Evolutionary conservation across 1,140 invertebrate species (phyloP).

Genomic region (Drosophila melanica): DNA sequence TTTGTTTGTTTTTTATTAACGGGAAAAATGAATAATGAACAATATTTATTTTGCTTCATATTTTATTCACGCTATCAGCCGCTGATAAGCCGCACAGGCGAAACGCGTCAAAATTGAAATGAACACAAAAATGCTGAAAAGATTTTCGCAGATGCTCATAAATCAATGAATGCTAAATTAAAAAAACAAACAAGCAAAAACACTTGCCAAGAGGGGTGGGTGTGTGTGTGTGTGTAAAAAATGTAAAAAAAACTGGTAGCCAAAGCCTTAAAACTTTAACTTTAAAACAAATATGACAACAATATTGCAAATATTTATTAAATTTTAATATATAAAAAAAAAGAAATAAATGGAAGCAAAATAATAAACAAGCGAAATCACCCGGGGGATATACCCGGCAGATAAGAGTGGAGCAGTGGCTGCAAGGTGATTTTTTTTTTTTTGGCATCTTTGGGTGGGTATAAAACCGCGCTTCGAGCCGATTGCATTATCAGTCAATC

Average conservation of each 20-base stretch:
- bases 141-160: conserved; percentile 27
- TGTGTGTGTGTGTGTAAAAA: background rate
- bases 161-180: conserved; percentile 38
- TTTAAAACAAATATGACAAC: conserved; percentile 12
- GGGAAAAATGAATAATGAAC: background rate
- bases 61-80: conserved; percentile 42
- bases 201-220: conserved; percentile 1
- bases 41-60: conserved; percentile 39
- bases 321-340: conserved; percentile 12
- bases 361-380: conserved; percentile 21
- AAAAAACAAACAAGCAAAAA: conserved; percentile 16
- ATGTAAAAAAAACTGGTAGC: background rate
- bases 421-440: conserved; percentile 1
- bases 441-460: background rate
- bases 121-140: conserved; percentile 32
- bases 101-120: conserved; percentile 28
- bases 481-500: conserved; percentile 22
- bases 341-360: conserved; percentile 3
- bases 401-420: conserved; percentile 17
- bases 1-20: conserved; percentile 21
- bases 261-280: conserved; percentile 7
- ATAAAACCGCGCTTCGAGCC: conserved; percentile 20
- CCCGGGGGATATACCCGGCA: conserved; percentile 27
- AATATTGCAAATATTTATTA: conserved; percentile 18
- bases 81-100: conserved; percentile 32